Evolutionary conservation across 2,888 invertebrate species (phyloP), one percentile per base, ranked within the genome.

Genomic region (Tetramorium bicarinatum): DNA sequence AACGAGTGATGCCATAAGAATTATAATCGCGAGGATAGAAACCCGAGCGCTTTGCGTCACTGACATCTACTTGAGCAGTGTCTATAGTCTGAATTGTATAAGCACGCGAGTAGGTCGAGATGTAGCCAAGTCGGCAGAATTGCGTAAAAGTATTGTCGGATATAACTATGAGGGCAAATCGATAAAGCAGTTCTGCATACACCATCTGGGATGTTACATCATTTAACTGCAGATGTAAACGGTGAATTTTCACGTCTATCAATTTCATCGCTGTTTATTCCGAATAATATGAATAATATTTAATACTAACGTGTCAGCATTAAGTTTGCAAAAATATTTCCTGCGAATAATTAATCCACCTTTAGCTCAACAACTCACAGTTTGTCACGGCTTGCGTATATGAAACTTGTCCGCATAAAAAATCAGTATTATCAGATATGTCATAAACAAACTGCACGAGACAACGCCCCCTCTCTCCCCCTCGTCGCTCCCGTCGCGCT

Each of bases 161-260:
- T 59, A 80, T 21, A 71, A 52, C 21, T 47, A 71, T 11, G 76
- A 44, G 77, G 41, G 7, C 44, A 67, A 77, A 80, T 80, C 79
- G 59, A 80, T 80, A 59, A 47, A 59, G 11, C 59, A 11, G 47
- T 11, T 47, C n/a, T 47, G 18, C 7, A 11, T 25, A 18, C 38
- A 76, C 52, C 18, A 52, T 49, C 18, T 66, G 64, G 38, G 0
- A 6, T 7, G 15, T 52, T 76, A 8, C 18, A 7, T 38, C 18
- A 15, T 49, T 64, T 76, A 77, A 66, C n/a, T 18, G 18, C 29
- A 25, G 21, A 66, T 41, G 15, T 62, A 64, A 49, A 52, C 9
- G 11, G 13, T 2, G 2, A 64, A 52, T 52, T 18, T 47, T 52
- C 13, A 15, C 3, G 9, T n/a, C 1, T 13, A 8, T 1, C 34